Conservation (phyloP, 2,113 vertebrate genomes). For the Monarcha castaneiventris region DNA sequence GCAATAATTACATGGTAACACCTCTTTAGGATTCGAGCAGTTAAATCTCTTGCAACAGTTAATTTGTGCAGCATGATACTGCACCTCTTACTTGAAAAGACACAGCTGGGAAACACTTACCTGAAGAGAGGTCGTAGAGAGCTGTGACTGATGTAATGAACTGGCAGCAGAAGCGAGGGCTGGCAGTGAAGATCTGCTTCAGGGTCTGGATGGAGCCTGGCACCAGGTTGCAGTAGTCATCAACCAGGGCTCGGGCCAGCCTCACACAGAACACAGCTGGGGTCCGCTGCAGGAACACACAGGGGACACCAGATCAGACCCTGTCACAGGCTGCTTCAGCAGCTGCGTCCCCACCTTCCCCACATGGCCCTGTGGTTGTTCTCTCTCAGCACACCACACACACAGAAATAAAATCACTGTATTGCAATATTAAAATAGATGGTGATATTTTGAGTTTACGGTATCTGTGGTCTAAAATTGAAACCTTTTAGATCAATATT, state of each 20-base stretch:
- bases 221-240: conserved; percentile 93
- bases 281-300: conserved; percentile 74
- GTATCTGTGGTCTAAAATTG: neutral
- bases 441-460: neutral
- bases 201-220: conserved; percentile 89
- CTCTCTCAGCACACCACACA: neutral
- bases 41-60: neutral
- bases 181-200: conserved; percentile 87
- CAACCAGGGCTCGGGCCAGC: conserved; percentile 88
- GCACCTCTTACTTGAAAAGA: neutral
- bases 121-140: conserved; percentile 90
- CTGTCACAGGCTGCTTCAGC: neutral
- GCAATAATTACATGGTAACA: neutral
- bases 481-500: neutral
- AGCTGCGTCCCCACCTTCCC: neutral
- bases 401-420: neutral
- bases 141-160: conserved; percentile 91
- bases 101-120: conserved; percentile 48
- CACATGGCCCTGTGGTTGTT: neutral
- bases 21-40: neutral
- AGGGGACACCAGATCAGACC: neutral
- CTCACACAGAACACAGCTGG: conserved; percentile 88
- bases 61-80: fast-evolving
- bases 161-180: conserved; percentile 98
- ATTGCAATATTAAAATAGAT: neutral